Base-by-base conservation (phyloP, 2,797 vertebrate genomes). In the Chrosomus eos region DNA sequence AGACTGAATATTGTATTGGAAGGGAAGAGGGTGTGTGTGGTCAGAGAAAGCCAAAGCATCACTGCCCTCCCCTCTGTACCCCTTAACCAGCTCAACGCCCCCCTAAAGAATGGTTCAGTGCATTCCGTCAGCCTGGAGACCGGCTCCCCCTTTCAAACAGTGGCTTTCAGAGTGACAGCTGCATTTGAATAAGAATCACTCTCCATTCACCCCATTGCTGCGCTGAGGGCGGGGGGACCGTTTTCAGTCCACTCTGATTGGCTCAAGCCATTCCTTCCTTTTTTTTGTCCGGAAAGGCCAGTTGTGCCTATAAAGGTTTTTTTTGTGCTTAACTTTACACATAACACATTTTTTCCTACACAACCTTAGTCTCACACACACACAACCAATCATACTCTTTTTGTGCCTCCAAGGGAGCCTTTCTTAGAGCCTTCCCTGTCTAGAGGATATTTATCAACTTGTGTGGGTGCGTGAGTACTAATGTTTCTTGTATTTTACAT, bases 141-240 rank as follows among this genome's bases (percentile, higher is more conserved):
- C 92, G 89, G 90, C 85, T 93, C 93, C 91, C 93, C 94, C 96
- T 95, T 97, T 96, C 93, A 96, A 91, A 90, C 91, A 90, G 91
- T 85, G 91, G 92, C 92, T 92, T 92, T 92, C 87, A 93, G 94
- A 95, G 94, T 95, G 95, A 96, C 95, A 95, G 94, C 89, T 88
- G 89, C 92, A 96, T 98, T 98, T 97, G 96, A 97, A 98, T 98
- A 96, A 97, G 95, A 97, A 97, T 97, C 88, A 91, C 90, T 94
- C 90, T 91, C 89, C 89, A 90, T 88, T 93, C 94, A 94, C 90
- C 92, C 92, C 93, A 91, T 89, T 90, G 92, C 93, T 83, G 86
- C 91, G 85, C 90, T 93, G 93, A 85, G 58, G 90, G 88, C 19
- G 82, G 89, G 91, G 84, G 70, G 72, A 83, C 85, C 68, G 6